Evolutionary conservation across 2,113 vertebrate species (phyloP), one percentile per base, ranked within the genome.

Genomic region (Turdus rufiventris): DNA sequence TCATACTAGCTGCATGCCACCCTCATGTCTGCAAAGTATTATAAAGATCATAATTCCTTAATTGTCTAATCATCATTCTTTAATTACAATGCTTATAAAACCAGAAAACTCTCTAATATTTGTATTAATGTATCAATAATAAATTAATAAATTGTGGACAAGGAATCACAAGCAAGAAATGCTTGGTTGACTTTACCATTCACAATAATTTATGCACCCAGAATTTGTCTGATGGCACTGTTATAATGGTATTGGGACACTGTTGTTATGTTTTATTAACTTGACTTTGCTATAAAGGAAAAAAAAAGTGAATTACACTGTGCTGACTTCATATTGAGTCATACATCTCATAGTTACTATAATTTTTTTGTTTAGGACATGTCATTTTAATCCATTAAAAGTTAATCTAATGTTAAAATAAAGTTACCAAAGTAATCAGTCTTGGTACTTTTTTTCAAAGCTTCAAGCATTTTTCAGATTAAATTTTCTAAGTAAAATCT

Each of bases 361-460:
- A 47, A 11, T 57, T 82, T 76, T 78, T 85, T 79, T 93, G 19
- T 25, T 73, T 45, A 40, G 28, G 36, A 16, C 25, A 51, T 77
- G 36, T 48, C 40, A 57, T 40, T 70, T 57, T 53, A 88, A 91
- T 71, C 50, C 23, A 67, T 74, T 84, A 73, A 54, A 47, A 43
- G 6, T 78, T 88, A 91, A 95, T 88, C 28, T 93, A 74, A 89
- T 53, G 7, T 61, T 95, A 76, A 87, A 94, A 85, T 74, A 79
- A 95, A 82, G 28, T 94, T 63, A 66, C 21, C 17, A 43, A 93
- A 87, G 17, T 92, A 88, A 95, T 89, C 28, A 71, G 68, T 93
- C 29, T 57, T 73, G 56, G 50, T 21, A 68, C 29, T 48, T 82
- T 91, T 91, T 95, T 87, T 81, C 57, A 74, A 93, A 93, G 34